Conservation (phyloP, 1,140 invertebrate species). For the Pseudomyrmex flavicornis region DNA sequence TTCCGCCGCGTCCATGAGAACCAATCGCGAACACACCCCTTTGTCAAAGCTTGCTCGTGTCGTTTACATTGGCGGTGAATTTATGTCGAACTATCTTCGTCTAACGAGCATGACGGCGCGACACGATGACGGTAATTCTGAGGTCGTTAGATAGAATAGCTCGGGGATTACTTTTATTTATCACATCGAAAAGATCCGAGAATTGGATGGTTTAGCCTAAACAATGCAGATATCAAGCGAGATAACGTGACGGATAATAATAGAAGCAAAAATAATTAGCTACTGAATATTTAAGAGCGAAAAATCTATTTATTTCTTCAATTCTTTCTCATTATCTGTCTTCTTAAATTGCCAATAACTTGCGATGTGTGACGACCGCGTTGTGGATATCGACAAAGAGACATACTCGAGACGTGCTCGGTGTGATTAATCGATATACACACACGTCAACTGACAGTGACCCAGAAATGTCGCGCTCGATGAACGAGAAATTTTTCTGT, state of each 20-base stretch:
- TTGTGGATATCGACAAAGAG: neutral
- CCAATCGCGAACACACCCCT: constrained; percentile 58
- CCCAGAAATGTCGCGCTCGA: constrained; percentile 24
- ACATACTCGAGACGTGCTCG: neutral
- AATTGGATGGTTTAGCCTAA: too few relatives aligned
- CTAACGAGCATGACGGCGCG: neutral
- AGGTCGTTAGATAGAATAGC: too few relatives aligned
- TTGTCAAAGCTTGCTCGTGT: constrained; percentile 45
- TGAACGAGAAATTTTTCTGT: constrained; percentile 37
- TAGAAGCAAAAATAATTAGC: too few relatives aligned
- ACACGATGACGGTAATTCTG: constrained; percentile 15
- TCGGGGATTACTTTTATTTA: too few relatives aligned
- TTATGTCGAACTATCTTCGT: constrained; percentile 23
- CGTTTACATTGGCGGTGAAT: constrained; percentile 35
- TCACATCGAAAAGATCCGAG: too few relatives aligned
- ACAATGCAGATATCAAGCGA: too few relatives aligned
- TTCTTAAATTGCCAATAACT: too few relatives aligned
- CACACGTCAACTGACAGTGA: constrained; percentile 22
- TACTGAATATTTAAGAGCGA: too few relatives aligned
- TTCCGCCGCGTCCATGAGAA: constrained; percentile 36
- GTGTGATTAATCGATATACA: constrained; percentile 17
- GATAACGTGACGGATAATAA: too few relatives aligned
- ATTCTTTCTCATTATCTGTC: too few relatives aligned
- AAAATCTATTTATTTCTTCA: too few relatives aligned
- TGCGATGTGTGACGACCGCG: too few relatives aligned